Evolutionary conservation across 2,888 invertebrate species (phyloP), one percentile per base, ranked within the genome.

Genomic region (Heliconius aoede): DNA sequence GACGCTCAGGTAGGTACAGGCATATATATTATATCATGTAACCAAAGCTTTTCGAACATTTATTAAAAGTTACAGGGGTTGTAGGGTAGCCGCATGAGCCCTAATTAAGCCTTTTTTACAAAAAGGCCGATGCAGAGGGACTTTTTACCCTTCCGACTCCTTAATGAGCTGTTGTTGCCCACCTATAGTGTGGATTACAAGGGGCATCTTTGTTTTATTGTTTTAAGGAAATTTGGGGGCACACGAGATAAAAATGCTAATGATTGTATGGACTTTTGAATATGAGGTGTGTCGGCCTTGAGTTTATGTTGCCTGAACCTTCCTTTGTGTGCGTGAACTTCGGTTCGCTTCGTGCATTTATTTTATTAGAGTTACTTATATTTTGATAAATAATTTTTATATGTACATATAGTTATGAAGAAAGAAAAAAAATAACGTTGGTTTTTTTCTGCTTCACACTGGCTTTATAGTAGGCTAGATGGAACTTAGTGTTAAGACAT

Each of bases 51-150:
- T 87, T 90, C 90, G 92, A 91, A 89, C 94, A 92, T 94, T 94
- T 94, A 94, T 94, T 94, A 94, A 94, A 94, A 94, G 94, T 94
- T 94, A 93, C 93, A 92, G 93, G 92, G 94, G 91, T 89, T 88
- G 90, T 89, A 91, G 92, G 93, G 91, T 85, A 91, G 94, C 94
- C 94, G 89, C 94, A 94, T 89, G 93, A 93, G 91, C 89, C 92
- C 94, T 94, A 94, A 94, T 94, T 94, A 94, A 94, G 92, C 90
- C 91, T 90, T 93, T 94, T 94, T 93, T 92, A 90, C 90, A 92
- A 93, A 93, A 93, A 91, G 89, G 86, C 88, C 86, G 85, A 88
- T 87, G 87, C 87, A 87, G 87, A 89, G 90, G 88, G 91, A 89
- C 88, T 92, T 91, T 92, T 90, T 90, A 90, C 91, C 93, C 93